Percentiles rank a stretch among this genome's conserved stretches.
Evolutionary conservation across 2,113 vertebrate genomes (phyloP).

Genomic region (Lichenostomus cassidix): DNA sequence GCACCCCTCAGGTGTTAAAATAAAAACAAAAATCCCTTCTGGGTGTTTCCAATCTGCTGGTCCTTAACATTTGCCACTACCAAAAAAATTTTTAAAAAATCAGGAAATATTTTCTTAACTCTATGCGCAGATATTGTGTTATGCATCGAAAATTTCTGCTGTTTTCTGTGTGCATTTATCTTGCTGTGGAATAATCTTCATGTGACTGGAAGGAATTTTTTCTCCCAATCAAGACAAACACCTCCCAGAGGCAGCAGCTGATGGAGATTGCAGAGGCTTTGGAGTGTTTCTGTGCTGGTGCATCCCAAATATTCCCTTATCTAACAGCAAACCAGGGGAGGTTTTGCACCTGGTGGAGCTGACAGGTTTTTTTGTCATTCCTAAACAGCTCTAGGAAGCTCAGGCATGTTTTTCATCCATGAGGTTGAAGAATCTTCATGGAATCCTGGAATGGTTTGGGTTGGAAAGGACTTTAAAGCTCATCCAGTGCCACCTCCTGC

Average conservation of each 20-base stretch:
- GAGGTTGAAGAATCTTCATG: background rate
- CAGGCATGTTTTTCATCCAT: fast-evolving
- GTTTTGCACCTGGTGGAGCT: background rate
- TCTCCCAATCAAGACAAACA: background rate
- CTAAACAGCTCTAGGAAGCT: background rate
- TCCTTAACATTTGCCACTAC: background rate
- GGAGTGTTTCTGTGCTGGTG: background rate
- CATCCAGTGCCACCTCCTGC: background rate
- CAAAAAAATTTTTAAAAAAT: background rate
- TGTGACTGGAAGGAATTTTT: background rate
- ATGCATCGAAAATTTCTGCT: background rate
- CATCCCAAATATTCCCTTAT: background rate
- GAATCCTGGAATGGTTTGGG: background rate
- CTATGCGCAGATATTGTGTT: background rate
- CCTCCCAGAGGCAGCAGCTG: background rate
- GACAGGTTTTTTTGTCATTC: background rate
- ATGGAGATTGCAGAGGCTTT: background rate
- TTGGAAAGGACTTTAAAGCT: background rate
- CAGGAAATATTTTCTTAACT: background rate
- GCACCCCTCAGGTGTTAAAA: background rate
- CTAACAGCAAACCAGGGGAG: background rate
- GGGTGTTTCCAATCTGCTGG: background rate
- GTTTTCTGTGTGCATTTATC: background rate
- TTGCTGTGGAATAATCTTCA: background rate
- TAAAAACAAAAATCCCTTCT: background rate